Base-by-base conservation (phyloP, 2,797 vertebrate species). In the Sebastes itinus region DNA sequence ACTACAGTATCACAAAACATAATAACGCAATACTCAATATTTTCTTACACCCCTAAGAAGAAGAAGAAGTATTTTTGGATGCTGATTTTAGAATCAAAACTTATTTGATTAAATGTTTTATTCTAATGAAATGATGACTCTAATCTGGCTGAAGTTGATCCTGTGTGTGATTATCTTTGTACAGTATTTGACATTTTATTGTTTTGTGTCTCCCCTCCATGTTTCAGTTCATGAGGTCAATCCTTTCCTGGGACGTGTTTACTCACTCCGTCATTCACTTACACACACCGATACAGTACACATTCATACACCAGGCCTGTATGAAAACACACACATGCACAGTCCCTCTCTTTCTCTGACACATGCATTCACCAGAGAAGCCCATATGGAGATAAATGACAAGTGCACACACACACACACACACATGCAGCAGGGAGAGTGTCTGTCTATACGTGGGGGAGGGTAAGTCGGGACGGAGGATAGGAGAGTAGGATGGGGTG, bases 401-500 rank as follows among this genome's bases (percentile, higher is more conserved):
- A 82, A 77, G 74, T 42, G 30, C 35, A 38, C 35, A 38, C 35
- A 35, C 79, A 68, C 79, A 77, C 35, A 79, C 55, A 89, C 66
- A 81, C 78, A 81, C 87, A 78, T 65, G 79, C 59, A 65, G 75
- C 66, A 71, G 71, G 77, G 60, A 67, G 46, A 69, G 64, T 66
- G 73, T 75, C 62, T 86, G 83, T 88, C 82, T 88, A 28, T 81
- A 71, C 3, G 67, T 91, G 93, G 93, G 93, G 94, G 92, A 93
- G 88, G 93, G 86, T 54, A 67, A 59, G 35, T 12, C 58, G 35
- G 71, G 80, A 81, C 49, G 72, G 83, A 22, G 56, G 76, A 73
- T 58, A 18, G 67, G 75, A 59, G 80, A 62, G 80, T 28, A 70
- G 74, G 69, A 64, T 73, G 46, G 73, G 59, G 71, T 82, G 77